Conservation (phyloP, 2,113 vertebrate species). For the Tragelaphus buxtoni region DNA sequence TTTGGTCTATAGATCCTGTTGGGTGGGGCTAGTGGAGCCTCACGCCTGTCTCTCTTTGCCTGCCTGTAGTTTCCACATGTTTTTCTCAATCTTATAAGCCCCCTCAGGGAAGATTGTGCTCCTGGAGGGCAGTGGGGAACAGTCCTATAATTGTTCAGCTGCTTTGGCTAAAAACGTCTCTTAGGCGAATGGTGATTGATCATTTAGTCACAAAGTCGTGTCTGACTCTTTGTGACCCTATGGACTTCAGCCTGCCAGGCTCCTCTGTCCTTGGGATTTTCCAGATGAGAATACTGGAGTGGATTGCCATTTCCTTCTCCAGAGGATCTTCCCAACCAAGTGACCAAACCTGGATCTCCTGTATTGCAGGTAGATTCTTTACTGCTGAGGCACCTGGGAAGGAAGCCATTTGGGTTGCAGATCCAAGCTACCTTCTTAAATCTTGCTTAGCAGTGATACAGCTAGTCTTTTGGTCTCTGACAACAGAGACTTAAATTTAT, state of each 20-base stretch:
- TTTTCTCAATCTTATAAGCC: neutral
- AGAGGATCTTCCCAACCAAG: neutral
- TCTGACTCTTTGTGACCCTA: neutral
- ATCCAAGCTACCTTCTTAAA: neutral
- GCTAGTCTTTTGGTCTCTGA: neutral
- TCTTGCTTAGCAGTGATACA: neutral
- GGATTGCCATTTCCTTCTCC: neutral
- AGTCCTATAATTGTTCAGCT: neutral
- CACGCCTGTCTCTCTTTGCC: neutral
- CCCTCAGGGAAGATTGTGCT: neutral
- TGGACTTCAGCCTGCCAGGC: neutral
- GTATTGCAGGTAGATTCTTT: neutral
- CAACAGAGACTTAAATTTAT: neutral
- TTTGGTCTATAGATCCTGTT: neutral
- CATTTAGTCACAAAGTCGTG: neutral
- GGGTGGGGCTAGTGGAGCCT: neutral
- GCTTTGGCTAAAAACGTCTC: neutral
- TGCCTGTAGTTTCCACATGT: neutral
- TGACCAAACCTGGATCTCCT: neutral
- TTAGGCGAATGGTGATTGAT: neutral
- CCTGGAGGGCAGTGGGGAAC: neutral
- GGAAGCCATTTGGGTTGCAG: neutral
- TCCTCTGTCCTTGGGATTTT: neutral
- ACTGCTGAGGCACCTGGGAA: neutral
- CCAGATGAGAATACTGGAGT: neutral